Evolutionary conservation across 2,113 vertebrate species (phyloP).

Genomic region (Archilochus colubris): DNA sequence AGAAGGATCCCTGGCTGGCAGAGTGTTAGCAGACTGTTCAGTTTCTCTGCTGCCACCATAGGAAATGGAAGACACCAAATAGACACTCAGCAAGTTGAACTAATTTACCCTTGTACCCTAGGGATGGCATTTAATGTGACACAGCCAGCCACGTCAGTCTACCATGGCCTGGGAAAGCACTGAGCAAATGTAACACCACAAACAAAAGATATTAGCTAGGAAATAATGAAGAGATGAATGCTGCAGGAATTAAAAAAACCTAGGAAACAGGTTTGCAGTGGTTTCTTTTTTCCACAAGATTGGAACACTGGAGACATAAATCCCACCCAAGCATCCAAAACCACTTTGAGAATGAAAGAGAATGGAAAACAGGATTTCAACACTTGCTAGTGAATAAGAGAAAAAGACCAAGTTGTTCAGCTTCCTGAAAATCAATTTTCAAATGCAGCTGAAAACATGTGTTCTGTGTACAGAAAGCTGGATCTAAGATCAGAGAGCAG

Average conservation of each 20-base stretch:
- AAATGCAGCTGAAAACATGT: not conserved
- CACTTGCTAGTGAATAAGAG: not conserved
- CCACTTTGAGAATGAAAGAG: not conserved
- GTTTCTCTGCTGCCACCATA: not conserved
- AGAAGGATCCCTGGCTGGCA: not conserved
- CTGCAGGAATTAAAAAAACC: not conserved
- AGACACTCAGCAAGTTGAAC: not conserved
- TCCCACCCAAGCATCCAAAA: not conserved
- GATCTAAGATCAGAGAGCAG: not conserved
- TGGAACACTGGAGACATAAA: not conserved
- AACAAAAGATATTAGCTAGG: not conserved
- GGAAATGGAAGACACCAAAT: rapidly evolving
- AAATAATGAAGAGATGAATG: not conserved
- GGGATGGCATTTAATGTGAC: not conserved
- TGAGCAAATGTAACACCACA: not conserved
- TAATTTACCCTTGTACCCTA: not conserved
- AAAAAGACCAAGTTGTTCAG: not conserved
- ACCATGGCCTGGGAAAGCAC: not conserved
- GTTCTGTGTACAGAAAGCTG: not conserved
- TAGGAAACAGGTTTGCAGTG: not conserved
- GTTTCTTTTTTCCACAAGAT: not conserved
- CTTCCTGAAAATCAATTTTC: not conserved
- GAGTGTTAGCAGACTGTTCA: not conserved
- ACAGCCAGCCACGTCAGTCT: not conserved
- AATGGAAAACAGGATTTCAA: not conserved